Evolutionary conservation across 1,140 invertebrate genomes (phyloP).

Genomic region (Rhagoletis pomonella): DNA sequence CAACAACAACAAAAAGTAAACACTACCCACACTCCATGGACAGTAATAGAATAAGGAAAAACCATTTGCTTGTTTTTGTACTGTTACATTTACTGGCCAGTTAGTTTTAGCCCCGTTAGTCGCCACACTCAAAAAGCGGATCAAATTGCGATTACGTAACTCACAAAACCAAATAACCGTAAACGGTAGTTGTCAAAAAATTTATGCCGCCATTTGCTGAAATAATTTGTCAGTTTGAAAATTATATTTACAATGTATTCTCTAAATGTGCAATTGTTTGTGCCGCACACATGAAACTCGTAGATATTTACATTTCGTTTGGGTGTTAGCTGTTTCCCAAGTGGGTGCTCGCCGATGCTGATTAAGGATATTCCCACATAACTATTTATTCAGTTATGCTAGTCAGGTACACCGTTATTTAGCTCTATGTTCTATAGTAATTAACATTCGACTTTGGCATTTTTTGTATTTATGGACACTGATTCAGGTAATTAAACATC

Average conservation of each 20-base stretch:
- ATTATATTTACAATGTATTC: conserved; percentile 6
- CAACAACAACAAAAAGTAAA: not conserved
- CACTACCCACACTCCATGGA: not conserved
- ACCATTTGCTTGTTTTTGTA: no score
- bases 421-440: no score
- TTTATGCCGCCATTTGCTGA: conserved; percentile 46
- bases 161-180: not conserved
- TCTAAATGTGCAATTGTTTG: no score
- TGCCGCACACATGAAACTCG: no score
- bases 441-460: no score
- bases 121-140: not conserved
- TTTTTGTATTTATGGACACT: conserved; percentile 16
- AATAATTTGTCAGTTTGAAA: conserved; percentile 43
- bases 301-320: not conserved
- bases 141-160: conserved; percentile 42
- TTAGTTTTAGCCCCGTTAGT: not conserved
- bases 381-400: conserved; percentile 7
- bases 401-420: not conserved
- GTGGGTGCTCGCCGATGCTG: not conserved
- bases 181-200: conserved; percentile 50
- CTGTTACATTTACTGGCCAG: not conserved
- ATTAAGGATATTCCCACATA: conserved; percentile 19
- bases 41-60: no score
- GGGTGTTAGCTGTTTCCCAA: not conserved
- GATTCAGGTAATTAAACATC: not conserved